Evolutionary conservation across 2,797 vertebrate genomes (phyloP).

Genomic region (Lepidocolaptes lacrymiger): DNA sequence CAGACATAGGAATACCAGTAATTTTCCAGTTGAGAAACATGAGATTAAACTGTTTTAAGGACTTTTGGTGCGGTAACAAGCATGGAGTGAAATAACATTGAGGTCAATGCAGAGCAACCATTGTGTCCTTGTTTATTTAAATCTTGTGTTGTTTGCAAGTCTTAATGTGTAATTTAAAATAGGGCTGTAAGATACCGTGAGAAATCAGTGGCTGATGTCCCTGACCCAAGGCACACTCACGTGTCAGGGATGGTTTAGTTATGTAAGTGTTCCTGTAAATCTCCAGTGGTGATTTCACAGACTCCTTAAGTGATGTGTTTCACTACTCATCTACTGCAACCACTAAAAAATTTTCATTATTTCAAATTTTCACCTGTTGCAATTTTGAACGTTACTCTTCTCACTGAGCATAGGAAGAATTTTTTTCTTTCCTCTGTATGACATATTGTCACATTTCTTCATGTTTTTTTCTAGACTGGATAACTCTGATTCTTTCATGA

Average conservation of each 20-base stretch:
- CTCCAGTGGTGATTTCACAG: background rate
- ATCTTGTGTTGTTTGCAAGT: background rate
- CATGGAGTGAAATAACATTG: background rate
- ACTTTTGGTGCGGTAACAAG: background rate
- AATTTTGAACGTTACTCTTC: background rate
- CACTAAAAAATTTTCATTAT: background rate
- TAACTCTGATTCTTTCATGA: background rate
- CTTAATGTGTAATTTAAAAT: background rate
- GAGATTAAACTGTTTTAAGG: background rate
- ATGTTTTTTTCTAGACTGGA: background rate
- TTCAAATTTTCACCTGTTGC: background rate
- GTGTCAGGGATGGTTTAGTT: background rate
- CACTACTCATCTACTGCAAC: background rate
- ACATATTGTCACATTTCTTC: background rate
- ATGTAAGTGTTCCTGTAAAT: background rate
- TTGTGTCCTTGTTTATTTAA: background rate
- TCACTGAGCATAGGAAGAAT: background rate
- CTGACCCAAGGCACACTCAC: background rate
- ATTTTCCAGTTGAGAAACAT: background rate
- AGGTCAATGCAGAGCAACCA: background rate
- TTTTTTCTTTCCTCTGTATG: background rate
- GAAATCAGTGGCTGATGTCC: background rate
- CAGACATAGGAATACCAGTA: background rate
- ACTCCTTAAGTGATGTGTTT: background rate
- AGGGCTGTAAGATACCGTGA: background rate